Conservation (phyloP, 1,140 invertebrate species). For the Cylas formicarius region DNA sequence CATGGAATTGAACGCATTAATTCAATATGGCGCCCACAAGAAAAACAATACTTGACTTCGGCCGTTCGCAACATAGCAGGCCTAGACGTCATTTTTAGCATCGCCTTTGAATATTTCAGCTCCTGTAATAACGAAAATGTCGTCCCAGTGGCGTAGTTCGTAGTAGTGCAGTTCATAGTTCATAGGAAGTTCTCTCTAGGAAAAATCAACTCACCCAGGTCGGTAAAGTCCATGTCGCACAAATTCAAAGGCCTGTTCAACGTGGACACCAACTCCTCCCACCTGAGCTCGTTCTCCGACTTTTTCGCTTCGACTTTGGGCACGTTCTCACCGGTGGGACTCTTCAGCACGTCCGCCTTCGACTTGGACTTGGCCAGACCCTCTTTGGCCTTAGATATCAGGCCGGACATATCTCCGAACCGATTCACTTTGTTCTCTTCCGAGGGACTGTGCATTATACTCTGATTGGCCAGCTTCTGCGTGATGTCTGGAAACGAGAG, state of each 20-base stretch:
- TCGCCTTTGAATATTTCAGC: too few species aligned
- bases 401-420: conserved; percentile 77
- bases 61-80: too few species aligned
- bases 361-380: conserved; percentile 78
- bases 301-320: conserved; percentile 67
- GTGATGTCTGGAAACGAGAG: conserved; percentile 63
- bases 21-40: too few species aligned
- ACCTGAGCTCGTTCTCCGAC: conserved; percentile 88
- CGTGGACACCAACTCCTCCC: conserved; percentile 83
- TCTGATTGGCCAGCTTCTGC: conserved; percentile 69
- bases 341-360: conserved; percentile 63
- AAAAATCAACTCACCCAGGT: conserved; percentile 64
- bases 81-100: too few species aligned
- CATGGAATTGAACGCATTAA: too few species aligned
- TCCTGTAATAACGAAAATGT: too few species aligned
- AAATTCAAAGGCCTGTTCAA: conserved; percentile 78
- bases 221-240: conserved; percentile 95
- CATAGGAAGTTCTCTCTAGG: too few species aligned
- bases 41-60: too few species aligned
- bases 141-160: too few species aligned
- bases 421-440: conserved; percentile 46
- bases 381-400: conserved; percentile 90
- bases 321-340: conserved; percentile 54
- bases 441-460: conserved; percentile 50
- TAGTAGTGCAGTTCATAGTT: too few species aligned